Percentiles rank a stretch among this genome's conserved stretches.
These are phyloP conservation scores for Dysidea cf. avara DNA, from an alignment of 37 sponge, comb jelly and placozoan species.

Conservation along the genomic window DNA sequence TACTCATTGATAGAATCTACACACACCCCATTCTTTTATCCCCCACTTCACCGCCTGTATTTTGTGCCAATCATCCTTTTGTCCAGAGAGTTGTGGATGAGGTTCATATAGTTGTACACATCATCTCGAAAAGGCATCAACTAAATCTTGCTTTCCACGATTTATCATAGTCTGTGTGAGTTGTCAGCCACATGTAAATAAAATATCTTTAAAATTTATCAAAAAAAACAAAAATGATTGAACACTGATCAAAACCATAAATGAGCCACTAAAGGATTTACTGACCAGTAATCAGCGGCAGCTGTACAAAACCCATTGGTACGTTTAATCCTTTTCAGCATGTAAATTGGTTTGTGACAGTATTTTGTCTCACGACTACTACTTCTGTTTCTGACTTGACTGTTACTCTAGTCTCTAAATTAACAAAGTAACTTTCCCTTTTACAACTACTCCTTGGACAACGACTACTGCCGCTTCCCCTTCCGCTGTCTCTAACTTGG, in stretches of 20 bases:
- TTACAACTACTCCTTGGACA: too few species aligned
- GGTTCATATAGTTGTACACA: slow-evolving; percentile 10
- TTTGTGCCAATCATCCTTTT: slow-evolving; percentile 44
- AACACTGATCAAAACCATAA: slow-evolving; percentile 15
- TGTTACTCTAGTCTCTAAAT: too few species aligned
- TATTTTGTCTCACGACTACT: too few species aligned
- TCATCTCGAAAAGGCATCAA: neutral
- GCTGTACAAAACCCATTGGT: too few species aligned
- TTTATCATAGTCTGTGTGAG: slow-evolving; percentile 25
- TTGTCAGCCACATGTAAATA: slow-evolving; percentile 31
- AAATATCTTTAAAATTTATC: slow-evolving; percentile 1
- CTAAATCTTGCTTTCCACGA: slow-evolving; percentile 21
- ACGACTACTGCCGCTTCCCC: too few species aligned
- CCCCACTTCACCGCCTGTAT: slow-evolving; percentile 21
- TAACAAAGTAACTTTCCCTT: too few species aligned
- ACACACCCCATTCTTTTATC: slow-evolving; percentile 21
- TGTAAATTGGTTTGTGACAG: too few species aligned
- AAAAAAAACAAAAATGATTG: slow-evolving; percentile 3
- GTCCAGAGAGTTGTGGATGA: neutral
- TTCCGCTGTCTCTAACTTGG: too few species aligned
- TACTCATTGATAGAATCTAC: slow-evolving; percentile 19
- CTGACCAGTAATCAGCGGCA: slow-evolving; percentile 31
- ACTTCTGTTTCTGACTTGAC: too few species aligned
- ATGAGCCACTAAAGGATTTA: slow-evolving; percentile 13
- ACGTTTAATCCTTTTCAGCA: too few species aligned